A percentile compares a stretch with the other conserved stretches of the same genome.
phyloP scores from a whole-genome alignment of 2,888 invertebrate species.

The Sclerodermus sp. region DNA sequence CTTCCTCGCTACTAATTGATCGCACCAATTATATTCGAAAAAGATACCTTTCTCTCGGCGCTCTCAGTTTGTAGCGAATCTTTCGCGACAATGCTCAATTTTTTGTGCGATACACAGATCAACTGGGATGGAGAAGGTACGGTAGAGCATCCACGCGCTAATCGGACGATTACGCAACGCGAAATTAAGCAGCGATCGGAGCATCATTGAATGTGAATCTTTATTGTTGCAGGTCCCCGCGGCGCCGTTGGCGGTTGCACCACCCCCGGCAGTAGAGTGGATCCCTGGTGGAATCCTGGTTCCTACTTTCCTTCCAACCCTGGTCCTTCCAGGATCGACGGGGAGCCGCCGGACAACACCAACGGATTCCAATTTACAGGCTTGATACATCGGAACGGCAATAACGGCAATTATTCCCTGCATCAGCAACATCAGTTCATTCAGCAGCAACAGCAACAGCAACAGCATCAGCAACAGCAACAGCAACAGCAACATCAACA shows the following conservation, averaged over 20 bases:
- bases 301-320: slow-evolving; percentile 49
- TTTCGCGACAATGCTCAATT: too few species aligned
- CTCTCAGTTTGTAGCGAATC: too few species aligned
- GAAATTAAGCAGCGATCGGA: too few species aligned
- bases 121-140: too few species aligned
- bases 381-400: slow-evolving; percentile 19
- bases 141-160: too few species aligned
- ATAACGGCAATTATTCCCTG: neutral
- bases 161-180: too few species aligned
- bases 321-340: slow-evolving; percentile 51
- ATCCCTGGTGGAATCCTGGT: slow-evolving; percentile 55
- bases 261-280: slow-evolving; percentile 56
- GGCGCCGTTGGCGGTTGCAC: slow-evolving; percentile 57
- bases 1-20: slow-evolving; percentile 16
- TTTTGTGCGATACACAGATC: too few species aligned
- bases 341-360: slow-evolving; percentile 45
- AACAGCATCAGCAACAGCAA: slow-evolving; percentile 13
- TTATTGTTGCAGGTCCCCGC: slow-evolving; percentile 45
- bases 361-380: slow-evolving; percentile 35
- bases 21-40: too few species aligned
- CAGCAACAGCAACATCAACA: slow-evolving; percentile 41
- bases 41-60: too few species aligned
- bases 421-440: neutral
- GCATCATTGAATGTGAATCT: too few species aligned
- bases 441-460: slow-evolving; percentile 15